Evolutionary conservation across 2,888 invertebrate species (phyloP), one percentile per base, ranked within the genome.

Genomic region (Gymnoscelis rufifasciata): DNA sequence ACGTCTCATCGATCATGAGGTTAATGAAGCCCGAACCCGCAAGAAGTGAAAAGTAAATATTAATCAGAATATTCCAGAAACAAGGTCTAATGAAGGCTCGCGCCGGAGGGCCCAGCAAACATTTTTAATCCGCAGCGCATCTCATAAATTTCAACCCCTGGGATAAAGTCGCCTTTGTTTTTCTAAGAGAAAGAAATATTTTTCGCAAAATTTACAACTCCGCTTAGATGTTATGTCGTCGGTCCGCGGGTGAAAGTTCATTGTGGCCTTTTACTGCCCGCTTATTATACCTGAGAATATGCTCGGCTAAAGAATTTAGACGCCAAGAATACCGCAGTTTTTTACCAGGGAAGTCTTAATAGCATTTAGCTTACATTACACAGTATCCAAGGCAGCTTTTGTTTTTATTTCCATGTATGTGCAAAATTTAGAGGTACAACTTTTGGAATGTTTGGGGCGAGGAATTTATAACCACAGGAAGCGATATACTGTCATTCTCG

Each of bases 61-160:
- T 84, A 82, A 83, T 83, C 78, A 78, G 74, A 80, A 75, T 77
- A 78, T 80, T 80, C 68, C 68, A 72, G 79, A 72, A 76, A 76
- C 73, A 72, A 67, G 71, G 60, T 73, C 75, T 83, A 83, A 83
- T 84, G 81, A 84, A 82, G 78, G 71, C 67, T 65, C 72, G 65
- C 60, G 72, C 80, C 79, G 52, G 78, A 83, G 86, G 81, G 83
- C 71, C 78, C 63, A 69, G 79, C 78, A 82, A 84, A 83, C 82
- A 83, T 83, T 83, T 83, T 84, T 83, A 84, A 86, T 86, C 83
- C 83, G 65, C 71, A 67, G 78, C 83, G 83, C 79, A 83, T 83
- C 83, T 83, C 83, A 84, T 83, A 84, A 84, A 84, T 84, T 82
- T 78, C 77, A 74, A 71, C 72, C 74, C 50, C 67, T 63, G 61